Evolutionary conservation across 2,888 invertebrate genomes (phyloP), one percentile per base, ranked within the genome.

Genomic region (Dryocosmus kuriphilus): DNA sequence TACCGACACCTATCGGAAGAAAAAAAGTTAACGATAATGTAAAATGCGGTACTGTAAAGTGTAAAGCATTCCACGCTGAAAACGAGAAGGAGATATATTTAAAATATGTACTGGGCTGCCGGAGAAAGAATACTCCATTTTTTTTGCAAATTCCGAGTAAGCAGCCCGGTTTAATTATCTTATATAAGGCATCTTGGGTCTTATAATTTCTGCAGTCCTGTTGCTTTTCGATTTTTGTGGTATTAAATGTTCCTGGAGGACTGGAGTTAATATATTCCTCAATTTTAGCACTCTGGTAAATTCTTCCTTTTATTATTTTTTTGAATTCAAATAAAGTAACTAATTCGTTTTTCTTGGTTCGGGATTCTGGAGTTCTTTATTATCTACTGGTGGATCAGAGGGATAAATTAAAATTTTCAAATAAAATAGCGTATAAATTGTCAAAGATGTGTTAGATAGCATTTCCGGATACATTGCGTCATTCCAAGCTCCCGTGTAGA

Each of bases 21-120:
- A 63, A 63, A 63, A 63, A 63, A 63, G 63, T 63, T 63, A 63
- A 63, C 63, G 63, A 63, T 63, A 63, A 63, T 63, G 35, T 63
- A 63, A 63, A 22, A 63, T 35, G 63, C 63, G n/a, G 63, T 63
- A 63, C 63, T 63, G 32, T 16, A 62, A 62, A 62, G 62, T 62
- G 35, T 63, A 63, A 63, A 63, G 63, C 22, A 63, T 35, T 35
- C 63, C 32, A 63, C 1, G 22, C 63, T 63, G 35, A 38, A 63
- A 63, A 63, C 63, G 35, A 63, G 32, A 63, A 63, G 30, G 63
- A 35, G 63, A 63, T 63, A 63, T 63, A 63, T 63, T 63, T 63
- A 63, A 63, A 63, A 63, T 63, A 63, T 63, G 63, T 35, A 63
- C 63, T 63, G 35, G 35, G 22, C 35, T 63, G 63, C 35, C 6